phyloP scores from a whole-genome alignment of 2,113 vertebrate species.

The Lepidothrix coronata region DNA sequence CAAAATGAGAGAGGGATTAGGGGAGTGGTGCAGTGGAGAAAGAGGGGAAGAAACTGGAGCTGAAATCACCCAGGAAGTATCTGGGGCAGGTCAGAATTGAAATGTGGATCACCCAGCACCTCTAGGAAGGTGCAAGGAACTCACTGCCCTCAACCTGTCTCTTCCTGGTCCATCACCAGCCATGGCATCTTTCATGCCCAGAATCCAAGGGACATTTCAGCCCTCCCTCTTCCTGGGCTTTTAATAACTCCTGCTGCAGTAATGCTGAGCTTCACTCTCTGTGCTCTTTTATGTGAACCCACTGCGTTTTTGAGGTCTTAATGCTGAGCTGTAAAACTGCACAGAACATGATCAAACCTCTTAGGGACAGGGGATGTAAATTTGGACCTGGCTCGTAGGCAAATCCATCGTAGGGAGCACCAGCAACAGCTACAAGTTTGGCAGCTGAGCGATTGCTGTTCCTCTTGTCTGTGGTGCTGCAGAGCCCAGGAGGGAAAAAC shows the following conservation, averaged over 20 bases:
- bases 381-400: background rate
- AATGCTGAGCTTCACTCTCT: background rate
- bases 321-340: background rate
- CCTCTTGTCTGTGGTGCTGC: background rate
- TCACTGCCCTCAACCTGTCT: background rate
- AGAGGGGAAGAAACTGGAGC: background rate
- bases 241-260: background rate
- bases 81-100: background rate
- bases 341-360: background rate
- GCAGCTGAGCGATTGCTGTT: background rate
- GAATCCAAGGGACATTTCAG: background rate
- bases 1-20: background rate
- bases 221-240: background rate
- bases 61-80: background rate
- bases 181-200: background rate
- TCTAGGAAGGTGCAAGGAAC: background rate
- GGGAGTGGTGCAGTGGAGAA: background rate
- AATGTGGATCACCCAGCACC: fast-evolving
- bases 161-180: background rate
- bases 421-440: background rate
- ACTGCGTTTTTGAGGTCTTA: background rate
- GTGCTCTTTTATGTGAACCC: background rate
- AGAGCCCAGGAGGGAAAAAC: slow-evolving; percentile 3
- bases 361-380: background rate
- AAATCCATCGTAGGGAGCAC: background rate